A percentile compares a stretch with the other conserved stretches of the same genome.
Conservation (phyloP, 2,888 invertebrate species). For the Eretmocerus hayati region DNA sequence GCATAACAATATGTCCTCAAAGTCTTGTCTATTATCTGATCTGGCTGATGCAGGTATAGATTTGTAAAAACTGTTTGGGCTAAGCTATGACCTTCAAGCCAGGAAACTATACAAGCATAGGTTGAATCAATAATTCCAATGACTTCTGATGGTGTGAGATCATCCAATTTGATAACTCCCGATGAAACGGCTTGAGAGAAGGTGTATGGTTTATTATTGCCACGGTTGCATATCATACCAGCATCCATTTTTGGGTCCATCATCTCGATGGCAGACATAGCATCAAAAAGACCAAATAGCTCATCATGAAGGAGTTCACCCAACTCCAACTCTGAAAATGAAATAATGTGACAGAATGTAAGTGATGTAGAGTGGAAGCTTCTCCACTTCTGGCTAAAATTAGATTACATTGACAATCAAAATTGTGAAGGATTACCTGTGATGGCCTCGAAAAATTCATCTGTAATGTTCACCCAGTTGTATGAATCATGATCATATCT, state of each 20-base stretch:
- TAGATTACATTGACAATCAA: neutral
- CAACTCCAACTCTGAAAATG: slow-evolving; percentile 62
- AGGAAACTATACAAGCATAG: slow-evolving; percentile 88
- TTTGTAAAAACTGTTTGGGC: slow-evolving; percentile 97
- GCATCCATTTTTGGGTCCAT: slow-evolving; percentile 99
- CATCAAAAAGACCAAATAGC: slow-evolving; percentile 88
- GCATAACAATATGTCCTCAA: slow-evolving; percentile 81
- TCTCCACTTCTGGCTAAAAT: no score
- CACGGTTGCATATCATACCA: slow-evolving; percentile 91
- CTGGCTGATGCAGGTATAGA: slow-evolving; percentile 87
- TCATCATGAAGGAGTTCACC: slow-evolving; percentile 91
- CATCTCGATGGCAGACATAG: slow-evolving; percentile 99
- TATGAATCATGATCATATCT: slow-evolving; percentile 48
- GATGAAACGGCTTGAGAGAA: slow-evolving; percentile 82
- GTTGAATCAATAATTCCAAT: slow-evolving; percentile 93
- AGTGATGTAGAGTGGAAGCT: no score
- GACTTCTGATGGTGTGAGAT: slow-evolving; percentile 69
- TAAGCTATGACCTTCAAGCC: slow-evolving; percentile 93
- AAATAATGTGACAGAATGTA: no score
- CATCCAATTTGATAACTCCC: slow-evolving; percentile 69
- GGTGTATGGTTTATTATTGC: slow-evolving; percentile 74
- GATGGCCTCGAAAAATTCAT: slow-evolving; percentile 58
- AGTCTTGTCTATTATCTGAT: slow-evolving; percentile 72
- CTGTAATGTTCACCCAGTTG: slow-evolving; percentile 65
- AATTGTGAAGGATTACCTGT: no score